Conservation (phyloP, 2,797 vertebrate genomes). For the Melanotaenia boesemani region DNA sequence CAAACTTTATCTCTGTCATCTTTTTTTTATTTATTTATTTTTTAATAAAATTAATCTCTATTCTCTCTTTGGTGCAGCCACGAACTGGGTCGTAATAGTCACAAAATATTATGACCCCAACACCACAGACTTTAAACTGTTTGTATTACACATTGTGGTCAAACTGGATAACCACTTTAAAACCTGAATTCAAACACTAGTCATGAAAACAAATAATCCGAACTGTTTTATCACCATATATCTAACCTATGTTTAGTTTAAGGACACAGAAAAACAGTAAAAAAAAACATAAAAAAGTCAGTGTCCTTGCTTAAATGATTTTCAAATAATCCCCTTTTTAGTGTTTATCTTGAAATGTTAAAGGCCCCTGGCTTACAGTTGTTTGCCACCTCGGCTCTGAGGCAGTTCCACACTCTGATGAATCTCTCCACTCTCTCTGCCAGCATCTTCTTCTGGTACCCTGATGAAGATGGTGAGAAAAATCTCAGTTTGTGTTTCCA, state of each 20-base stretch:
- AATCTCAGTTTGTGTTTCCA: background rate
- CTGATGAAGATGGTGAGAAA: conserved; percentile 34
- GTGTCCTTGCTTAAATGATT: background rate
- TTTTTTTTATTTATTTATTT: background rate
- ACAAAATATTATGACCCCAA: background rate
- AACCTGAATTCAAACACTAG: too few species aligned
- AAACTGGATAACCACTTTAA: background rate
- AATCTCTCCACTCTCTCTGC: conserved; percentile 67
- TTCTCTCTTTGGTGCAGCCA: too few species aligned
- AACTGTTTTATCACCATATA: too few species aligned
- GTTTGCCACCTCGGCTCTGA: conserved; percentile 76
- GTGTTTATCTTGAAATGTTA: background rate
- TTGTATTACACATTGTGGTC: background rate
- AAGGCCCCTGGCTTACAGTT: conserved; percentile 62
- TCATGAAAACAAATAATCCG: too few species aligned
- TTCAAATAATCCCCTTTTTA: background rate
- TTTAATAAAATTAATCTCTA: too few species aligned
- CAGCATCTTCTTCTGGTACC: conserved; percentile 73
- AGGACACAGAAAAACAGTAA: too few species aligned
- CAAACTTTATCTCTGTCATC: background rate
- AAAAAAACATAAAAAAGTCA: too few species aligned
- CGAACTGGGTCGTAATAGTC: too few species aligned
- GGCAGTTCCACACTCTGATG: conserved; percentile 79
- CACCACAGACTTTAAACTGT: background rate
- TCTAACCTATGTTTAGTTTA: too few species aligned